Conservation (phyloP, 1,140 invertebrate genomes). For the Grapholita molesta region DNA sequence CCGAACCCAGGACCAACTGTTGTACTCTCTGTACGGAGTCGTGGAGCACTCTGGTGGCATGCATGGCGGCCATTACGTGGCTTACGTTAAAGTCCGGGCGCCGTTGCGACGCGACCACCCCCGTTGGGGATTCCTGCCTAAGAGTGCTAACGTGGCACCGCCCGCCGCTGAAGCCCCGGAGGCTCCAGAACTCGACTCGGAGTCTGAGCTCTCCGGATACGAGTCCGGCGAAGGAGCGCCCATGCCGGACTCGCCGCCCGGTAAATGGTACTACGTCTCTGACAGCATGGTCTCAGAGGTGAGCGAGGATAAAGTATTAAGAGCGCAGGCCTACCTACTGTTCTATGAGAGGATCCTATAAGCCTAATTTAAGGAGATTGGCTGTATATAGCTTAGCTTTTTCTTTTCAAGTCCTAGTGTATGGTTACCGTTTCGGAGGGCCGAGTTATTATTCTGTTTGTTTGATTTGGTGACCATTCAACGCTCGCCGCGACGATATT, state of each 20-base stretch:
- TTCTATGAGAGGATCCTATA: slow-evolving; percentile 96
- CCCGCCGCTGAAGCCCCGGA: slow-evolving; percentile 61
- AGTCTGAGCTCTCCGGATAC: slow-evolving; percentile 70
- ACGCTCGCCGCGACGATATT: slow-evolving; percentile 1
- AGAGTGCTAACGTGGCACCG: slow-evolving; percentile 75
- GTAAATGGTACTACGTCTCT: slow-evolving; percentile 96
- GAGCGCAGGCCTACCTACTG: slow-evolving; percentile 95
- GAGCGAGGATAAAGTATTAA: slow-evolving; percentile 88
- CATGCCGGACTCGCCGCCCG: slow-evolving; percentile 80
- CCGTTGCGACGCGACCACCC: slow-evolving; percentile 79
- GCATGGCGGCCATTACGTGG: slow-evolving; percentile 97
- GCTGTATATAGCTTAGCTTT: slow-evolving; percentile 53
- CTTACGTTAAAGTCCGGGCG: slow-evolving; percentile 90
- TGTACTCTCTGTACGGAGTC: slow-evolving; percentile 96
- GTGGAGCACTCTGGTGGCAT: slow-evolving; percentile 96
- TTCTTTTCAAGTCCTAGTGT: slow-evolving; percentile 25
- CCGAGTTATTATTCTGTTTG: slow-evolving; percentile 10
- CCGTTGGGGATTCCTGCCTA: slow-evolving; percentile 84
- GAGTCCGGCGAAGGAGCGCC: slow-evolving; percentile 62
- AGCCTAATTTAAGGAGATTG: slow-evolving; percentile 29
- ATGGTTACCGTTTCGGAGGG: slow-evolving; percentile 14
- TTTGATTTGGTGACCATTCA: slow-evolving; percentile 12
- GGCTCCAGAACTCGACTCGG: slow-evolving; percentile 69
- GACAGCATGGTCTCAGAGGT: slow-evolving; percentile 92
- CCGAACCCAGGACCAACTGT: slow-evolving; percentile 82